Conservation (phyloP, 2,797 vertebrate genomes). For the Lophura swinhoii region DNA sequence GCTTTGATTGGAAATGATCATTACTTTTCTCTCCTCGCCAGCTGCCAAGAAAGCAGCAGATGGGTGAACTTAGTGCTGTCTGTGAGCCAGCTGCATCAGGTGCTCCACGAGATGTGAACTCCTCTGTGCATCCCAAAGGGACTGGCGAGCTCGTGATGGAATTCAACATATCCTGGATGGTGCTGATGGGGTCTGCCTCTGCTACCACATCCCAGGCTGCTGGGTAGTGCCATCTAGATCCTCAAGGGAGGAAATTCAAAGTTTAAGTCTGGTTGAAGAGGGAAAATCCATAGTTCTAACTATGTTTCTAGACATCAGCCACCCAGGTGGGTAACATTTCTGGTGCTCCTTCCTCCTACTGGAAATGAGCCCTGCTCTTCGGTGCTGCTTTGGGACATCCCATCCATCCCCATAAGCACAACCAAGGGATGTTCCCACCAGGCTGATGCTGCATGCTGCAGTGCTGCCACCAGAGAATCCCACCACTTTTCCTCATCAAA, state of each 20-base stretch:
- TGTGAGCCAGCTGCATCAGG: not conserved
- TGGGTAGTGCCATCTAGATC: not conserved
- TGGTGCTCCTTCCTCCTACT: not conserved
- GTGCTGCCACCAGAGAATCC: not conserved
- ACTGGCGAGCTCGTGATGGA: accelerated
- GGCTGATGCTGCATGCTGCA: too few relatives aligned
- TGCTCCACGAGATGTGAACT: not conserved
- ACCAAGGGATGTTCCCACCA: not conserved
- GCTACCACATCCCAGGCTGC: not conserved
- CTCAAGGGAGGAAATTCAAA: not conserved
- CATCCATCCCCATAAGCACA: not conserved
- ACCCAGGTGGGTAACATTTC: not conserved
- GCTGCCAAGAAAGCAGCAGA: conserved; percentile 13
- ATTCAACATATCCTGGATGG: accelerated
- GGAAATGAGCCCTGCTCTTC: not conserved
- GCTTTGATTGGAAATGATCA: not conserved
- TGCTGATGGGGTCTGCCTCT: accelerated
- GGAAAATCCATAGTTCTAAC: not conserved
- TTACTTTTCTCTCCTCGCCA: not conserved
- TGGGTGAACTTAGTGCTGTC: not conserved
- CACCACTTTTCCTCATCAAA: not conserved
- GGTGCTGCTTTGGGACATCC: accelerated
- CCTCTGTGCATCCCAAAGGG: not conserved
- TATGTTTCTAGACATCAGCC: not conserved
- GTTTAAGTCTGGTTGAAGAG: accelerated